Base-by-base conservation (phyloP, 2,113 vertebrate species). In the Peromyscus polionotus region DNA sequence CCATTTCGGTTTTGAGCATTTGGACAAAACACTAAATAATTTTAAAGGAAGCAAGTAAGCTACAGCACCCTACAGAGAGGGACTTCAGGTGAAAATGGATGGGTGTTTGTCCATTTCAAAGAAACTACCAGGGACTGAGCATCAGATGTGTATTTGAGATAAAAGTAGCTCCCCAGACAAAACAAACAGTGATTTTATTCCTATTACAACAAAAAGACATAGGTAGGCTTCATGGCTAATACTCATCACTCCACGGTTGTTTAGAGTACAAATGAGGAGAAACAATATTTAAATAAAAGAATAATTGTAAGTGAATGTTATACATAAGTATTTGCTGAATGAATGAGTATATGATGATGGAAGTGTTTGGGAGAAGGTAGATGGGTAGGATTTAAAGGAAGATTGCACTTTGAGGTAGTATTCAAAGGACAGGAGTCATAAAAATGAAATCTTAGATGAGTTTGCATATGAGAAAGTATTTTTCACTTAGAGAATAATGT, bases 201-300 rank as follows among this genome's bases (percentile, higher is more conserved):
- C n/a, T 70, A 3, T 94, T 92, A 92, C 79, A 19, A 83, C 76
- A 28, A 96, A 89, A 24, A 86, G 76, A 65, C 48, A 95, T 14
- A 28, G 9, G 45, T 59, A 42, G 68, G 26, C 83, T 95, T 90
- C 51, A 68, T 16, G 2, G 54, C 86, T 93, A 79, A 45, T 87
- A 85, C 22, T 81, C 45, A 97, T 3, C 28, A 65, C 20, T 17
- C 57, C 24, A 61, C 1, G 79, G 33, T 33, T 94, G n/a, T 63
- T 95, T 48, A 90, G 20, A 90, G 24, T 19, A 93, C 42, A 94
- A 75, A 96, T 68, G 57, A 94, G 36, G 79, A 94, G 24, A 80
- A 12, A 96, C 17, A 61, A 14, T n/a, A 79, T 79, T 94, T 92
- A 7, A 94, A 84, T 17, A 42, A 81, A 70, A 73, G 5, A 92